A percentile compares a stretch with the other conserved stretches of the same genome.
Evolutionary conservation across 2,797 vertebrate species (phyloP).

Genomic region (Acipenser oxyrinchus): DNA sequence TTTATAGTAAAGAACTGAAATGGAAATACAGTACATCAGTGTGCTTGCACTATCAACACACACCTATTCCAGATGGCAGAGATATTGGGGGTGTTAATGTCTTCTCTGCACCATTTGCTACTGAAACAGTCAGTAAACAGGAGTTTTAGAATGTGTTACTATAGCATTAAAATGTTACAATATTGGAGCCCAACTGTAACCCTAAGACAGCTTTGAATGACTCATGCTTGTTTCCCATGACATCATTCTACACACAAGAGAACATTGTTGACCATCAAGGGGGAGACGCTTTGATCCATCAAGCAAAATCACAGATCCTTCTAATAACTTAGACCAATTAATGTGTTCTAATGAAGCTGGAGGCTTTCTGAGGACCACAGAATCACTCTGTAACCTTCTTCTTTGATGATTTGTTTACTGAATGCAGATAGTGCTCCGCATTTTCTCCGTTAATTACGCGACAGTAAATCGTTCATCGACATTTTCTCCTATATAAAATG

Average conservation of each 20-base stretch:
- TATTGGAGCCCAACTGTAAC: background rate
- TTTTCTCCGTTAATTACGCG: too few relatives aligned
- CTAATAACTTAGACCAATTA: background rate
- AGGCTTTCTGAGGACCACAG: background rate
- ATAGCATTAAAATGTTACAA: too few relatives aligned
- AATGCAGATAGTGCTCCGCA: too few relatives aligned
- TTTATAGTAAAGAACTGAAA: too few relatives aligned
- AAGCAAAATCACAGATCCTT: background rate
- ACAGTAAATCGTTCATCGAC: too few relatives aligned
- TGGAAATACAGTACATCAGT: too few relatives aligned
- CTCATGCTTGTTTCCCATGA: background rate
- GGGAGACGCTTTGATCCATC: background rate
- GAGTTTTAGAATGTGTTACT: too few relatives aligned
- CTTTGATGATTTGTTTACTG: too few relatives aligned
- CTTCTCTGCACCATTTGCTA: background rate
- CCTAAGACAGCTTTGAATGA: background rate
- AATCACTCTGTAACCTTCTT: background rate
- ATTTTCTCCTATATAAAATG: too few relatives aligned
- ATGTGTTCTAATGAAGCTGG: background rate
- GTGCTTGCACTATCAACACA: too few relatives aligned
- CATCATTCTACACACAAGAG: background rate
- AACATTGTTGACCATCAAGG: background rate
- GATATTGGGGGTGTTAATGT: background rate
- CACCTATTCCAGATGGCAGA: too few relatives aligned
- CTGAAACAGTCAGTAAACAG: background rate